Percentiles rank a stretch among this genome's conserved stretches.
phyloP scores from a whole-genome alignment of 2,888 invertebrate genomes.

The Gymnosoma rotundatum region DNA sequence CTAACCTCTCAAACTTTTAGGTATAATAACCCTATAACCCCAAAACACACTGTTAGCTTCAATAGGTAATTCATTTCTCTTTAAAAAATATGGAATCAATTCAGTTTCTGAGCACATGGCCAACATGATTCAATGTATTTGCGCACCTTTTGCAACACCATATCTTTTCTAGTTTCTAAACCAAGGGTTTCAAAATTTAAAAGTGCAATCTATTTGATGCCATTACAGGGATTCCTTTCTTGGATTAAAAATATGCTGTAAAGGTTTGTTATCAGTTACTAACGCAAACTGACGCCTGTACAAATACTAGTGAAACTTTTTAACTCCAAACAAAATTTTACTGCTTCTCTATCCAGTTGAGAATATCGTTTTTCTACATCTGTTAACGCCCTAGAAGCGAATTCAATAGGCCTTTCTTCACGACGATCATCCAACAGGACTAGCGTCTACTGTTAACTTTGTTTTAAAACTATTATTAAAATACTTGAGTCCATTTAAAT shows the following conservation, averaged over 20 bases:
- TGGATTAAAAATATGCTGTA: conserved; percentile 46
- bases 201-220: no score
- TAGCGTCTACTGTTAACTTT: no score
- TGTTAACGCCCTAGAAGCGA: conserved; percentile 75
- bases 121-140: no score
- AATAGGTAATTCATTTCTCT: conserved; percentile 45
- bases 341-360: conserved; percentile 74
- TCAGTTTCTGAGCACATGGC: conserved; percentile 21
- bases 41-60: no score
- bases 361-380: conserved; percentile 75
- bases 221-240: conserved; percentile 35
- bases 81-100: conserved; percentile 45
- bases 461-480: conserved; percentile 72
- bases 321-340: conserved; percentile 76
- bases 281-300: conserved; percentile 45
- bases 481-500: conserved; percentile 73
- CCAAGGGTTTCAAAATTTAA: no score
- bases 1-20: background rate
- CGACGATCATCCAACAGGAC: conserved; percentile 76
- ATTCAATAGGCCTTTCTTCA: conserved; percentile 77
- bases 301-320: conserved; percentile 74
- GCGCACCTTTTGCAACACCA: no score
- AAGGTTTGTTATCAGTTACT: conserved; percentile 51
- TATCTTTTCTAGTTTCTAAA: no score
- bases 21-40: no score